These are phyloP conservation scores for Eira barbara DNA, from an alignment of 2,113 vertebrate species.

Conservation along the genomic window DNA sequence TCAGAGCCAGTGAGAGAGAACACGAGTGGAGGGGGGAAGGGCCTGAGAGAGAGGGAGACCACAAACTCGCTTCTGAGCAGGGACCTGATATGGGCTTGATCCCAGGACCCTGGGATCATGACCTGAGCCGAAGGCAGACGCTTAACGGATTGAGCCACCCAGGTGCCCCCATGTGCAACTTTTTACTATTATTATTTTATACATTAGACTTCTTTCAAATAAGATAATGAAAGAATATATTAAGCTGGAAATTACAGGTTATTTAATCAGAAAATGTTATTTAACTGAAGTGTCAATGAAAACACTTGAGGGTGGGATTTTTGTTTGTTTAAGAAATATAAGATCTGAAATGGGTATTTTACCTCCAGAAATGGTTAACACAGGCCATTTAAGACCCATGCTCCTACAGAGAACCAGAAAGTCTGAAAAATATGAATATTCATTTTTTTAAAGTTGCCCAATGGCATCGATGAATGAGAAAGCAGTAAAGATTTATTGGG, in stretches of 20 bases:
- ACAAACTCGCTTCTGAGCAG: too few relatives aligned
- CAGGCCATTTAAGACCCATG: conserved; percentile 11
- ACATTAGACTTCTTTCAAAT: neutral
- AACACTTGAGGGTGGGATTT: neutral
- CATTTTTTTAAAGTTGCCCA: neutral
- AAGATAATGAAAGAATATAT: neutral
- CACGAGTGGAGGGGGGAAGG: neutral
- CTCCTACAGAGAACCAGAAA: neutral
- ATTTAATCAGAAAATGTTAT: neutral
- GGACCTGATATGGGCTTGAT: neutral
- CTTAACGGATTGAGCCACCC: neutral
- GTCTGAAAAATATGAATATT: neutral
- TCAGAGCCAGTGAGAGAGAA: neutral
- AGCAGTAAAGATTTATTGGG: neutral
- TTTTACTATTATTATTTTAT: neutral
- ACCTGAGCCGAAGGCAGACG: neutral
- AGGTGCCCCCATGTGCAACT: neutral
- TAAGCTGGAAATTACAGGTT: neutral
- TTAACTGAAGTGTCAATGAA: neutral
- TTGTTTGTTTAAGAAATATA: neutral
- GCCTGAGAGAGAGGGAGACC: neutral
- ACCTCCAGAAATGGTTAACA: neutral
- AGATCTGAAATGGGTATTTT: neutral
- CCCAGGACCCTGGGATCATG: neutral
- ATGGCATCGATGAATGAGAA: neutral